Percentiles rank a stretch among this genome's conserved stretches.
phyloP scores from a whole-genome alignment of 2,797 vertebrate species.

The Menidia menidia region DNA sequence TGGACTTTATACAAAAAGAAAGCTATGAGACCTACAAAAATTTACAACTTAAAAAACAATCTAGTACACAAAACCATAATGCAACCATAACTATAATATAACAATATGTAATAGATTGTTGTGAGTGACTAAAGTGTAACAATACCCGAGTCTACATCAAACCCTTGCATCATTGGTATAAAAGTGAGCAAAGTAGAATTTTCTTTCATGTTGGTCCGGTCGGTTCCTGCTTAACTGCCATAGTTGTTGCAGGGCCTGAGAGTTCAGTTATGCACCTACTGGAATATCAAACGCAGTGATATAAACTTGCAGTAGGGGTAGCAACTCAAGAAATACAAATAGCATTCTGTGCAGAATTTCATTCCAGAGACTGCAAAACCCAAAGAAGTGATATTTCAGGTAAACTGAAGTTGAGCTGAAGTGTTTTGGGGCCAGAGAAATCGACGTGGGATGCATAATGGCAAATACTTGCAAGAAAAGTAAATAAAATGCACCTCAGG shows the following conservation, averaged over 20 bases:
- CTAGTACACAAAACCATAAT: slow-evolving; percentile 1
- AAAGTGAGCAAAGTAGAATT: slow-evolving; percentile 65
- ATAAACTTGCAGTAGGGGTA: neutral
- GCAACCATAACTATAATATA: no score
- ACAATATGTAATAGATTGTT: no score
- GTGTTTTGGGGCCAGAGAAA: slow-evolving; percentile 27
- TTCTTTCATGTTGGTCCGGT: slow-evolving; percentile 23
- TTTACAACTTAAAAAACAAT: slow-evolving; percentile 19
- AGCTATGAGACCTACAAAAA: slow-evolving; percentile 26
- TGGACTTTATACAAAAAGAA: slow-evolving; percentile 31
- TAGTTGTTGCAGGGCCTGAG: slow-evolving; percentile 74
- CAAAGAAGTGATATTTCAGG: slow-evolving; percentile 54
- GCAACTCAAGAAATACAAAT: slow-evolving; percentile 22
- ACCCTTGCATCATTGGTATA: slow-evolving; percentile 56
- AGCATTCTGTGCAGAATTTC: slow-evolving; percentile 53
- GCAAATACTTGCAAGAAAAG: slow-evolving; percentile 33
- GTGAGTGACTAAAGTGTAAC: slow-evolving; percentile 26
- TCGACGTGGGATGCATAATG: slow-evolving; percentile 26
- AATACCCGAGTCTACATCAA: slow-evolving; percentile 43
- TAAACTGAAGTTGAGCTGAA: slow-evolving; percentile 63
- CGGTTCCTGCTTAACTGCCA: slow-evolving; percentile 70
- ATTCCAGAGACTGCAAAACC: slow-evolving; percentile 39
- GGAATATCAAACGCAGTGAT: slow-evolving; percentile 67
- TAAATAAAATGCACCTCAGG: slow-evolving; percentile 25
- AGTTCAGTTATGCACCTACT: slow-evolving; percentile 80